A percentile compares a stretch with the other conserved stretches of the same genome.
phyloP scores from a whole-genome alignment of 2,113 vertebrate genomes.

The Embiotoca jacksoni region DNA sequence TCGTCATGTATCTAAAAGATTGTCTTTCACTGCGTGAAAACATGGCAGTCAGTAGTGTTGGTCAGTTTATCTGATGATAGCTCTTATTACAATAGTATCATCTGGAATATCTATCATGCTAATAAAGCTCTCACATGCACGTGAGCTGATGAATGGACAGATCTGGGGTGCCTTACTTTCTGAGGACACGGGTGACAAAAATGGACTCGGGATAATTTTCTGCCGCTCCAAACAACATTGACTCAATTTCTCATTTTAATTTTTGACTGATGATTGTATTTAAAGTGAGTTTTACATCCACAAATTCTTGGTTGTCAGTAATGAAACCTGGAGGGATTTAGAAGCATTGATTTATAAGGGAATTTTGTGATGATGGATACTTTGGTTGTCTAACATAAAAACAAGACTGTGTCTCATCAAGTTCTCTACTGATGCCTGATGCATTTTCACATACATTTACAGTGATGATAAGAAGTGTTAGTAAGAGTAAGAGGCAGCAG shows the following conservation, averaged over 20 bases:
- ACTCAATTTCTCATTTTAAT: not conserved
- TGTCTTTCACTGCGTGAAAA: too few species aligned
- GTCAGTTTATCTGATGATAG: not conserved
- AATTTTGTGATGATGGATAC: not conserved
- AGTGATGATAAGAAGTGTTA: not conserved
- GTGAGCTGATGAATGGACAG: constrained; percentile 26
- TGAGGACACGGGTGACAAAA: constrained; percentile 16
- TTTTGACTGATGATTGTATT: not conserved
- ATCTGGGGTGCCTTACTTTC: constrained; percentile 58
- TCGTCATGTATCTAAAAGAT: too few species aligned
- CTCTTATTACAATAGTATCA: constrained; percentile 10
- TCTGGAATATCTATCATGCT: not conserved
- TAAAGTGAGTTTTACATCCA: not conserved
- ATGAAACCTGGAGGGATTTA: not conserved
- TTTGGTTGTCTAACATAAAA: constrained; percentile 12
- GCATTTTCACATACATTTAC: constrained; percentile 13
- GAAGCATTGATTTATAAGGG: not conserved
- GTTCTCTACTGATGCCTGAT: constrained; percentile 10
- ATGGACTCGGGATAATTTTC: not conserved
- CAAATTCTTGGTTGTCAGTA: not conserved
- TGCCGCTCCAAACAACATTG: not conserved
- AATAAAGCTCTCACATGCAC: constrained; percentile 2
- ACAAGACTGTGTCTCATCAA: not conserved
- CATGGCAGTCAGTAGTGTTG: too few species aligned
- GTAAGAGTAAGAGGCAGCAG: constrained; percentile 57